phyloP scores from a whole-genome alignment of 35 echinoderm and acorn worm genomes.

The Eucidaris tribuloides region DNA sequence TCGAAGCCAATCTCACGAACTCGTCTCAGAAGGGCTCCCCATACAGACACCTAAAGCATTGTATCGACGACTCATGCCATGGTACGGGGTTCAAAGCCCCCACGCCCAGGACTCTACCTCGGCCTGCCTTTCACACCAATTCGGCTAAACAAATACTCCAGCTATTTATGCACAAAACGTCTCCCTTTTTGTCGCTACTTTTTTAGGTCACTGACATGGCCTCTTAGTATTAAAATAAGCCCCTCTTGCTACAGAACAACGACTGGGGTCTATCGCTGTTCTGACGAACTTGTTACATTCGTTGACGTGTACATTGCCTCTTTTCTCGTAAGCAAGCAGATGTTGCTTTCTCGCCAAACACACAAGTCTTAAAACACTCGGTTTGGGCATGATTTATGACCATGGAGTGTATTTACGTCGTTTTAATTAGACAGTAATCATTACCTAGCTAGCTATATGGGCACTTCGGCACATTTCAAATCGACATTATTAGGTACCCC shows the following conservation, averaged over 20 bases:
- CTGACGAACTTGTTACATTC: conserved; percentile 13
- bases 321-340: no score
- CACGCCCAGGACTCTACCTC: conserved; percentile 7
- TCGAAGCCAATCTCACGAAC: neutral
- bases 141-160: conserved; percentile 37
- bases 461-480: no score
- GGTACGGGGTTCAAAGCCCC: conserved; percentile 10
- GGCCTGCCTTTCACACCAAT: conserved; percentile 24
- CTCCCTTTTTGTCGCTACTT: neutral
- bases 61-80: conserved; percentile 16
- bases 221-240: no score
- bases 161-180: conserved; percentile 32
- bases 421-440: no score
- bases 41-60: neutral
- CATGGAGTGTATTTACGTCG: no score
- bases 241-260: neutral
- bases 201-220: conserved; percentile 8
- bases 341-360: no score
- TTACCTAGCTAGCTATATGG: no score
- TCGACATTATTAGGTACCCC: no score
- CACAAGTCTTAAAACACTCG: no score
- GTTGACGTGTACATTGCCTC: no score
- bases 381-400: no score
- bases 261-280: neutral
- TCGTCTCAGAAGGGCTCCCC: neutral